Conservation (phyloP, 2,113 vertebrate genomes). For the Erinaceus europaeus region DNA sequence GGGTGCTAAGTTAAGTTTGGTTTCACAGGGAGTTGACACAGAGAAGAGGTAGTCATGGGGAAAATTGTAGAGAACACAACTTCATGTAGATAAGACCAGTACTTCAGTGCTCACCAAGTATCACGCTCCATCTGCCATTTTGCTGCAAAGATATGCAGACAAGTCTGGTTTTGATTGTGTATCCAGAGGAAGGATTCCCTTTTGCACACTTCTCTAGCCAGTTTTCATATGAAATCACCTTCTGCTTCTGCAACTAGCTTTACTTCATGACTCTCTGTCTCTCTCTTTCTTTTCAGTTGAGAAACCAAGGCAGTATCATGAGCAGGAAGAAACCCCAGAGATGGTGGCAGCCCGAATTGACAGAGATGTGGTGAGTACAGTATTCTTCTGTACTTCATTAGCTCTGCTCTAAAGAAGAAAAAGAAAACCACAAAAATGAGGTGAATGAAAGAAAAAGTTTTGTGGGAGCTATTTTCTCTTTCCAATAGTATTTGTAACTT, state of each 20-base stretch:
- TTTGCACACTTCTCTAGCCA: background rate
- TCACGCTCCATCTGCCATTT: background rate
- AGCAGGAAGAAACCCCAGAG: conserved; percentile 85
- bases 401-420: background rate
- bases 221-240: background rate
- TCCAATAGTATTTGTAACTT: background rate
- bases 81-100: too few relatives aligned
- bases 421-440: background rate
- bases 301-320: conserved; percentile 76
- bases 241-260: background rate
- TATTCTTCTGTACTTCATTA: fast-evolving
- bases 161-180: background rate
- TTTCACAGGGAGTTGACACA: background rate
- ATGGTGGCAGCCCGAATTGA: conserved; percentile 88
- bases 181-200: background rate
- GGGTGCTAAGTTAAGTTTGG: background rate
- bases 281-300: conserved; percentile 83
- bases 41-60: background rate
- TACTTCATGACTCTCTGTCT: too few relatives aligned
- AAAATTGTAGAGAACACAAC: background rate
- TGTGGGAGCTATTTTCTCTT: background rate
- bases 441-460: too few relatives aligned
- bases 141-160: too few relatives aligned
- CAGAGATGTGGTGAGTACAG: conserved; percentile 91
- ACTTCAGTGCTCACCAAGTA: background rate